These are phyloP conservation scores for Ecdyonurus torrentis DNA, from an alignment of 2,888 invertebrate genomes.

Conservation along the genomic window DNA sequence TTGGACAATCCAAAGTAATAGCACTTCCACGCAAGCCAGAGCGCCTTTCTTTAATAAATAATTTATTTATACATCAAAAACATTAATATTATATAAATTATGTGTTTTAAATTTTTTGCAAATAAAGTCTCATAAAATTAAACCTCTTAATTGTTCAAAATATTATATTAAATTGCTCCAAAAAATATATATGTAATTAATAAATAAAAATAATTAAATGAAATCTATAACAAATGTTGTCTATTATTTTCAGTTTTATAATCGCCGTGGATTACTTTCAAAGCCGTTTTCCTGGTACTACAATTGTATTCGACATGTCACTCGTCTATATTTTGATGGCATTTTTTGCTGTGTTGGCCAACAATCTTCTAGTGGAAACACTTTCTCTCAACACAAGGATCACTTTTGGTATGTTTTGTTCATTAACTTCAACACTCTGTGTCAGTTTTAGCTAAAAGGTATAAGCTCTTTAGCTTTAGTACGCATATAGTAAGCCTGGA, in stretches of 20 bases:
- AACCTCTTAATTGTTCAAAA: too few species aligned
- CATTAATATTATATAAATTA: too few species aligned
- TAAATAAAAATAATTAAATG: neutral
- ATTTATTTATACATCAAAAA: too few species aligned
- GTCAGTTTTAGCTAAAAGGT: too few species aligned
- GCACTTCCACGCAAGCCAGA: too few species aligned
- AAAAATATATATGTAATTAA: neutral
- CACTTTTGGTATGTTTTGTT: conserved; percentile 64
- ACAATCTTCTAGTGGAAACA: conserved; percentile 69
- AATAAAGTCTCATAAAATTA: too few species aligned
- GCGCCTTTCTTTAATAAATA: too few species aligned
- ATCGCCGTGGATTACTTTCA: conserved; percentile 90
- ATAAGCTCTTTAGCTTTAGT: too few species aligned
- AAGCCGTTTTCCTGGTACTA: conserved; percentile 61
- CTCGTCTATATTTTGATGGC: conserved; percentile 82
- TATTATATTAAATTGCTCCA: neutral
- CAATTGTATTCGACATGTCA: conserved; percentile 85
- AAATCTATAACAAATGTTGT: neutral
- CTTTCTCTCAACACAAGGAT: conserved; percentile 69
- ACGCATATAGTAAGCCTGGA: too few species aligned
- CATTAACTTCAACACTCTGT: too few species aligned
- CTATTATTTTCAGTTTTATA: conserved; percentile 52
- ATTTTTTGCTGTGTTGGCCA: conserved; percentile 68
- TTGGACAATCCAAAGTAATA: too few species aligned
- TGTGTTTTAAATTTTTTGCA: too few species aligned